Percentiles rank a stretch among this genome's conserved stretches.
phyloP scores from a whole-genome alignment of 2,888 invertebrate species.

The Drosophila demipolita region DNA sequence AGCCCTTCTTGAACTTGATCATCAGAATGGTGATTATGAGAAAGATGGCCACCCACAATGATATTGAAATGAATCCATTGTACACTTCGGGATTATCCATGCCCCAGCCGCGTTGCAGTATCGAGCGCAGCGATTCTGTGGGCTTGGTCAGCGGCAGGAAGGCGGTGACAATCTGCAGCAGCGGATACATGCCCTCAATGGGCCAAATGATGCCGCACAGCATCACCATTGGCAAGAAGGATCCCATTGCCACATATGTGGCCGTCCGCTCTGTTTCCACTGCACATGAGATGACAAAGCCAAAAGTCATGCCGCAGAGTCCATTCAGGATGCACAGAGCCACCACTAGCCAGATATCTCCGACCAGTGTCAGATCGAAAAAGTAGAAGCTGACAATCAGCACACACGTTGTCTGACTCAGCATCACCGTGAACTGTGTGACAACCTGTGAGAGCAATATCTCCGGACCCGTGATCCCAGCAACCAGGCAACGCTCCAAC shows the following conservation, averaged over 20 bases:
- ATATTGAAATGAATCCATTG: constrained; percentile 91
- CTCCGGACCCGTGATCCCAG: constrained; percentile 92
- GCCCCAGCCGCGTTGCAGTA: constrained; percentile 93
- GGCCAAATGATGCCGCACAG: constrained; percentile 98
- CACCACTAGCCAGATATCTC: constrained; percentile 91
- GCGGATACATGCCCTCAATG: constrained; percentile 94
- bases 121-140: constrained; percentile 94
- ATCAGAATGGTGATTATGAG: constrained; percentile 90
- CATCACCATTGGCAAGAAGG: constrained; percentile 94
- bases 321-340: constrained; percentile 92
- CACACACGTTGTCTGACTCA: constrained; percentile 92
- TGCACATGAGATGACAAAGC: constrained; percentile 92
- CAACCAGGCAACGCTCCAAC: constrained; percentile 94
- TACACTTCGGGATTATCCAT: constrained; percentile 90
- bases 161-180: constrained; percentile 90
- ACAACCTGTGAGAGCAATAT: constrained; percentile 94
- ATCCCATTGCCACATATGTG: constrained; percentile 93
- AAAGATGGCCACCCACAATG: constrained; percentile 92
- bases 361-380: constrained; percentile 91
- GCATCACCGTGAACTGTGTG: constrained; percentile 95
- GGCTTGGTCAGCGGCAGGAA: constrained; percentile 94
- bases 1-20: constrained; percentile 94
- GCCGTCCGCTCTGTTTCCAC: constrained; percentile 94
- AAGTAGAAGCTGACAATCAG: constrained; percentile 91
- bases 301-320: constrained; percentile 96